A percentile compares a stretch with the other conserved stretches of the same genome.
Conservation (phyloP, 2,888 invertebrate species). For the Harpagoxenus sublaevis region DNA sequence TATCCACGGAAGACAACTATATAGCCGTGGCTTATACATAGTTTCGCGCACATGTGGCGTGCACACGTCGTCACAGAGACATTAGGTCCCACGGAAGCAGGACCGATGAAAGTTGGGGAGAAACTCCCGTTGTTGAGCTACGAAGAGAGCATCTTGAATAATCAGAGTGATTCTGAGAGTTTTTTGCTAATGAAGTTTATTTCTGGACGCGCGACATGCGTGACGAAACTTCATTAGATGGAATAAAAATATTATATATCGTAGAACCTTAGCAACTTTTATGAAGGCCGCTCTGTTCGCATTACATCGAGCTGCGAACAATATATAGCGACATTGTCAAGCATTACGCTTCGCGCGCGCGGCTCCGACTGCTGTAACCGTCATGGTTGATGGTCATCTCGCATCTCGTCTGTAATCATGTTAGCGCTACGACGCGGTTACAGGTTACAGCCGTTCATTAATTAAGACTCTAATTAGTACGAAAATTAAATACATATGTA, state of each 20-base stretch:
- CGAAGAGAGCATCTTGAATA: not conserved
- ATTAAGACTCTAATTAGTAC: slow-evolving; percentile 46
- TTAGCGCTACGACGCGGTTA: slow-evolving; percentile 37
- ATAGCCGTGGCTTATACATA: slow-evolving; percentile 71
- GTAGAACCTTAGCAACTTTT: not conserved
- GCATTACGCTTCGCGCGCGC: not conserved
- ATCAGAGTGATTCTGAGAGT: not conserved
- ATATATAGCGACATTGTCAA: slow-evolving; percentile 28
- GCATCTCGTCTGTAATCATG: slow-evolving; percentile 32
- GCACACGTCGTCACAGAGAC: slow-evolving; percentile 56
- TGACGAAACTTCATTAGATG: not conserved
- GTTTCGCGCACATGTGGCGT: slow-evolving; percentile 68
- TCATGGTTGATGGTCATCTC: slow-evolving; percentile 41
- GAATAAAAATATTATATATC: not conserved
- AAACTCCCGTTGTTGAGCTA: not conserved
- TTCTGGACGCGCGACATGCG: not conserved
- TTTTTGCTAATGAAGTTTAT: not conserved
- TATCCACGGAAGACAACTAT: slow-evolving; percentile 77
- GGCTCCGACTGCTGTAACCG: slow-evolving; percentile 31
- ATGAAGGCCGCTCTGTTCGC: not conserved
- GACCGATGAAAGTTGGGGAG: slow-evolving; percentile 17
- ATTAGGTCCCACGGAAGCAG: slow-evolving; percentile 58
- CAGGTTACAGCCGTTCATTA: slow-evolving; percentile 31
- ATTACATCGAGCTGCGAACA: not conserved
- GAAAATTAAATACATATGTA: slow-evolving; percentile 30